Evolutionary conservation across 1,140 invertebrate species (phyloP), one percentile per base, ranked within the genome.

Genomic region (Drosophila athabasca): DNA sequence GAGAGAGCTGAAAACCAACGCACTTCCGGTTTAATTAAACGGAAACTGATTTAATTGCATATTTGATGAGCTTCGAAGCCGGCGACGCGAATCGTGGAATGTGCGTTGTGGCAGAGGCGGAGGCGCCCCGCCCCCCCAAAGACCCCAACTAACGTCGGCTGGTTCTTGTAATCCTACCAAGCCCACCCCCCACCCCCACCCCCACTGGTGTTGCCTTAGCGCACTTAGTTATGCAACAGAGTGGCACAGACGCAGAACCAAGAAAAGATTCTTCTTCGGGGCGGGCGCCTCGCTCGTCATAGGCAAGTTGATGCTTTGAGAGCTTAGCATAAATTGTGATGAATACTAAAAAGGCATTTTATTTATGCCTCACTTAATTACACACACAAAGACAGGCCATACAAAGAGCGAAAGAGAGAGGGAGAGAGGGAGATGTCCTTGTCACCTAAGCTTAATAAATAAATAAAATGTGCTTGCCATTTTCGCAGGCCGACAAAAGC

Each of bases 41-140:
- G 90, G 90, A 91, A 91, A 91, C 90, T 90, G 90, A 91, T 91
- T 91, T 91, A 91, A 91, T 91, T 91, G 90, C 90, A 91, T 91
- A 91, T 91, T 90, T 91, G 90, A 91, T 91, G 90, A 91, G 90
- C 83, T 82, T 61, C 74, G 82, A 71, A 72, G 77, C 81, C 52
- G 73, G 53, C 64, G 66, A 43, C 74, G 44, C 74, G 65, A 82
- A 79, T 78, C 64, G 79, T 62, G 73, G 79, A 77, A 60, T 82
- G 70, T 72, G 62, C 71, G 8, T 3, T 31, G 31, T 31, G 31
- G 8, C 2, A 2, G 49, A 41, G 65, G n/a, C 2, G 8, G 49
- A 41, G 65, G n/a, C 22, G 2, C 39, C 22, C 39, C 58, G 19
- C 62, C 41, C 64, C 50, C 59, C 3, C n/a, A n/a, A n/a, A 29